Evolutionary conservation across 2,888 invertebrate species (phyloP).

Genomic region (Aphrophora alni): DNA sequence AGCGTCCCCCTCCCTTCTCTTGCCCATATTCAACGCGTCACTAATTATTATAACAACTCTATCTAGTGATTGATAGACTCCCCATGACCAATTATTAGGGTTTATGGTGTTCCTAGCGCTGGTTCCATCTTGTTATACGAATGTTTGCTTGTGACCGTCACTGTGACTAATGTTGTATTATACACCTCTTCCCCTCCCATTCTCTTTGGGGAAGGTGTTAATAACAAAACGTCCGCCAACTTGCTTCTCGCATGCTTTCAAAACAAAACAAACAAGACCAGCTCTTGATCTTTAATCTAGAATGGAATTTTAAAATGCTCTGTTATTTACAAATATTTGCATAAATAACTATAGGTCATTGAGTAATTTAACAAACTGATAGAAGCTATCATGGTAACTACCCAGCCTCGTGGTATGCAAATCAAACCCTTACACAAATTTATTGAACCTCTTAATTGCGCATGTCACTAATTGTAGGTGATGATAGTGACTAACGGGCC

Average conservation of each 20-base stretch:
- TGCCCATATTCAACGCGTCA: not conserved
- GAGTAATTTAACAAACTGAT: no score
- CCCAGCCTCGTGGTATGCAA: no score
- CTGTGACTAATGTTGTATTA: not conserved
- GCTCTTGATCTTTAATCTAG: no score
- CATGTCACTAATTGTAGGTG: no score
- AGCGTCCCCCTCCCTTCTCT: not conserved
- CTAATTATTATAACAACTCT: slow-evolving; percentile 33
- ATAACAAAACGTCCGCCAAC: not conserved
- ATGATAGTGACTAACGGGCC: no score
- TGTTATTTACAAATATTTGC: no score
- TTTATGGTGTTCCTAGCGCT: not conserved
- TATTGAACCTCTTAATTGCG: no score
- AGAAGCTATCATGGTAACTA: no score
- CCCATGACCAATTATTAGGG: not conserved
- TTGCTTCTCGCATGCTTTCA: not conserved
- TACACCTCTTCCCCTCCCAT: not conserved
- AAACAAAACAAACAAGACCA: no score
- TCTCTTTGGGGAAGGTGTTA: not conserved
- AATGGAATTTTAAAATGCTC: no score
- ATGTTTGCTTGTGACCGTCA: not conserved
- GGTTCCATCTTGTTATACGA: not conserved
- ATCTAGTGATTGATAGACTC: slow-evolving; percentile 24
- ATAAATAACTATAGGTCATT: no score
- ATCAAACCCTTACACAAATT: no score